These are phyloP conservation scores for Drosophila diplacantha DNA, from an alignment of 2,888 invertebrate species.

Conservation along the genomic window DNA sequence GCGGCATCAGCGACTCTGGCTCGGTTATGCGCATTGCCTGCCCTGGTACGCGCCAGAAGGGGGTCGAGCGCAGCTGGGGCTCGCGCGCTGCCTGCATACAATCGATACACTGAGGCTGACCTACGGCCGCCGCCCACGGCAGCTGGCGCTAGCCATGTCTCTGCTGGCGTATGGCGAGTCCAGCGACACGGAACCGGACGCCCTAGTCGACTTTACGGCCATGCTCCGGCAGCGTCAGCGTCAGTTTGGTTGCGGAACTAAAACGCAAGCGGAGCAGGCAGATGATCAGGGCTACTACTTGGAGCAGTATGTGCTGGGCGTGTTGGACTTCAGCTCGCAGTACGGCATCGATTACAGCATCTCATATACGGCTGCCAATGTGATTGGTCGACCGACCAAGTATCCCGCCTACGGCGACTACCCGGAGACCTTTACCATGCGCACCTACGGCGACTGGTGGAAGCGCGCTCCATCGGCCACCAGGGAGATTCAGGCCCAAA, in stretches of 20 bases:
- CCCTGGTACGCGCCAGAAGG: conserved; percentile 36
- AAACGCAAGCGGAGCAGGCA: conserved; percentile 35
- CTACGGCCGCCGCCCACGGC: conserved; percentile 19
- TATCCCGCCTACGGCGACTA: conserved; percentile 95
- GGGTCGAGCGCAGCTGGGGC: conserved; percentile 15
- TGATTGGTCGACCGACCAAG: conserved; percentile 89
- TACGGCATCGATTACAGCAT: conserved; percentile 93
- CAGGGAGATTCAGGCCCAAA: conserved; percentile 86
- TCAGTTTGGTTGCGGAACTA: conserved; percentile 39
- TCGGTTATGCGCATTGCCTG: conserved; percentile 46
- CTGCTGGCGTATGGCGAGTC: conserved; percentile 45
- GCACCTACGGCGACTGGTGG: conserved; percentile 93
- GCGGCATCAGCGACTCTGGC: conserved; percentile 29
- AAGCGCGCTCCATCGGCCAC: conserved; percentile 85
- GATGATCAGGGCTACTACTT: conserved; percentile 72
- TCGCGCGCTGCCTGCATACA: conserved; percentile 17
- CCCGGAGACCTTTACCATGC: conserved; percentile 92
- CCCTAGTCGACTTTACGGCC: conserved; percentile 60
- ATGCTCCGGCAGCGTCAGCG: conserved; percentile 45
- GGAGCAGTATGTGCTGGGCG: conserved; percentile 88
- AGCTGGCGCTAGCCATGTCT: conserved; percentile 46
- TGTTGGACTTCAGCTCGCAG: conserved; percentile 91
- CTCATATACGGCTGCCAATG: conserved; percentile 91
- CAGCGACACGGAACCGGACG: conserved; percentile 58
- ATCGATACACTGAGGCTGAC: conserved; percentile 44